phyloP scores from a whole-genome alignment of 2,888 invertebrate species.

The Drosophila anomelani region DNA sequence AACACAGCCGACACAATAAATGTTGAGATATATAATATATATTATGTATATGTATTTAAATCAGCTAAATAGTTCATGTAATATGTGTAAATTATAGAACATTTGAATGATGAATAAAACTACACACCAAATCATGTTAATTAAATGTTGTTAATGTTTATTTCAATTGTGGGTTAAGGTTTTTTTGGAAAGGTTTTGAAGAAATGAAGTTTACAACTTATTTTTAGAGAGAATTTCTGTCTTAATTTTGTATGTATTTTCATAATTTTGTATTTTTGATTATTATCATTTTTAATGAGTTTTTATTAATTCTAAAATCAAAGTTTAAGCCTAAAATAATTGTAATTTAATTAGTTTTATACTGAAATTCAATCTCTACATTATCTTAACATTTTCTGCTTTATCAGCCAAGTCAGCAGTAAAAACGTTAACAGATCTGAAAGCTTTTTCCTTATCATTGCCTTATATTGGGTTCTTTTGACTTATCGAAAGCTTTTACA shows the following conservation, averaged over 20 bases:
- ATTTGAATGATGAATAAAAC: constrained; percentile 64
- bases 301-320: background rate
- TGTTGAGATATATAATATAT: constrained; percentile 56
- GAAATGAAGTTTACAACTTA: too few relatives aligned
- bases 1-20: constrained; percentile 52
- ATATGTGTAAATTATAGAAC: constrained; percentile 61
- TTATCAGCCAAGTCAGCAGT: background rate
- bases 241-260: too few relatives aligned
- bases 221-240: too few relatives aligned
- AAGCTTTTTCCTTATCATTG: constrained; percentile 20
- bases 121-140: constrained; percentile 62
- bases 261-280: background rate
- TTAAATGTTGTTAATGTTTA: constrained; percentile 4
- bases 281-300: background rate
- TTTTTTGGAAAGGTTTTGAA: too few relatives aligned
- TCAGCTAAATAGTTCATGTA: constrained; percentile 54
- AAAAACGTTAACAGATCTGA: background rate
- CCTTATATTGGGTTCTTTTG: background rate
- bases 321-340: background rate
- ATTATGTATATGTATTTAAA: constrained; percentile 56
- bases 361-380: background rate
- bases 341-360: background rate
- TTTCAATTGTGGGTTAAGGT: background rate
- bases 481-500: constrained; percentile 30
- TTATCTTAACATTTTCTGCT: constrained; percentile 3